Percentiles rank a stretch among this genome's conserved stretches.
Evolutionary conservation across 2,797 vertebrate genomes (phyloP).

Genomic region (Avahi laniger): DNA sequence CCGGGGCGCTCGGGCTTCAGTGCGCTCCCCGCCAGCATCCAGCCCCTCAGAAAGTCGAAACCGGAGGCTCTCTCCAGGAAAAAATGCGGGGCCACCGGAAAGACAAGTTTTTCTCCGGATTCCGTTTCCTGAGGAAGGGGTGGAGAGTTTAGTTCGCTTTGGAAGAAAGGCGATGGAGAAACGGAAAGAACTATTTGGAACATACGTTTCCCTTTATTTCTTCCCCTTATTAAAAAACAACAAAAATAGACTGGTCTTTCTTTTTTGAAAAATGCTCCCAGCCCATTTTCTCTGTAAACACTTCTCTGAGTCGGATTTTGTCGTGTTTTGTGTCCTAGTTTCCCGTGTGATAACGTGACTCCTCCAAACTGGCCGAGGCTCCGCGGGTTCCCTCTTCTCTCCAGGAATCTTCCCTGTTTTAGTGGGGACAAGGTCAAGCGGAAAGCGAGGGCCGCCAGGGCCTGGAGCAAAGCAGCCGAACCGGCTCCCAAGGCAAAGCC

Average conservation of each 20-base stretch:
- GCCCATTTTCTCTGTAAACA: background rate
- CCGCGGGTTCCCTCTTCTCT: background rate
- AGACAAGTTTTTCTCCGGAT: slow-evolving; percentile 54
- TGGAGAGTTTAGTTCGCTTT: slow-evolving; percentile 67
- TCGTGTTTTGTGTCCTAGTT: background rate
- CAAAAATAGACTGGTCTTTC: background rate
- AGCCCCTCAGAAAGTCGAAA: slow-evolving; percentile 45
- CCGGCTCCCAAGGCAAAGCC: slow-evolving; percentile 60
- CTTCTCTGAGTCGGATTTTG: background rate
- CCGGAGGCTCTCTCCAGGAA: background rate
- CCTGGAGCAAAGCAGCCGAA: slow-evolving; percentile 37
- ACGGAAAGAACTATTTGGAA: slow-evolving; percentile 23
- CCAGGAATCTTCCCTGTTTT: slow-evolving; percentile 20
- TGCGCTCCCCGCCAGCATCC: background rate
- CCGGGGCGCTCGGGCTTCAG: background rate
- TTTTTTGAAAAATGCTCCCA: background rate
- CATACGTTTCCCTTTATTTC: background rate
- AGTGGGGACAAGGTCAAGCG: slow-evolving; percentile 59
- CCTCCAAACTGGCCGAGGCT: background rate
- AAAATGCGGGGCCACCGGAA: slow-evolving; percentile 39
- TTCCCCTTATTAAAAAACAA: slow-evolving; percentile 45
- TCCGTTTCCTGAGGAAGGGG: slow-evolving; percentile 72
- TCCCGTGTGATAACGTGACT: background rate
- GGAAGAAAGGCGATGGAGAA: slow-evolving; percentile 62
- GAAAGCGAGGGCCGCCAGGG: background rate